Evolutionary conservation across 2,797 vertebrate genomes (phyloP).

Genomic region (Simalia tracyae): DNA sequence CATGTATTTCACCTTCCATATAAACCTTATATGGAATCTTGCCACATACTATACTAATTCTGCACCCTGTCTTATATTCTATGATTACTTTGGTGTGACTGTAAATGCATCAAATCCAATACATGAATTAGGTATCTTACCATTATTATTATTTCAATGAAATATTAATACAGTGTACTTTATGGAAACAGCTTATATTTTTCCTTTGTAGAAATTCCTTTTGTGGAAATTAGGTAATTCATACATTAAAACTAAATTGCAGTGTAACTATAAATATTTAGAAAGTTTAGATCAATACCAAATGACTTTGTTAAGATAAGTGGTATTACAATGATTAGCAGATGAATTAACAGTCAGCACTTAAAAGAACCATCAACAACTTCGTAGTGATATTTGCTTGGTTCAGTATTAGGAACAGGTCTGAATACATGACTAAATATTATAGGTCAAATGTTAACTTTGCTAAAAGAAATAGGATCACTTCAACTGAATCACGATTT

Average conservation of each 20-base stretch:
- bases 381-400: slow-evolving; percentile 51
- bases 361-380: slow-evolving; percentile 67
- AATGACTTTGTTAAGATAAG: slow-evolving; percentile 72
- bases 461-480: not conserved
- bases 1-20: not conserved
- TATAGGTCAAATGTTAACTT: not conserved
- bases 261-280: slow-evolving; percentile 58
- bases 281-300: slow-evolving; percentile 59
- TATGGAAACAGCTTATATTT: slow-evolving; percentile 45
- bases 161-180: slow-evolving; percentile 50
- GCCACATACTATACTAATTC: slow-evolving; percentile 15
- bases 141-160: slow-evolving; percentile 50
- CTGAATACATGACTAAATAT: slow-evolving; percentile 65
- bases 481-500: not conserved
- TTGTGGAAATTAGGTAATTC: slow-evolving; percentile 63
- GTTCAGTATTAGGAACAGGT: slow-evolving; percentile 60
- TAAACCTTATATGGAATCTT: not conserved
- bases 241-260: slow-evolving; percentile 73
- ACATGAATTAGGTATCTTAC: slow-evolving; percentile 20
- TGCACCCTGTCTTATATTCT: not conserved
- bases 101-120: slow-evolving; percentile 15
- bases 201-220: slow-evolving; percentile 45
- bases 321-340: slow-evolving; percentile 69
- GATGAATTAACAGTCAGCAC: slow-evolving; percentile 72
- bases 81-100: slow-evolving; percentile 1